Evolutionary conservation across 2,113 vertebrate genomes (phyloP), one percentile per base, ranked within the genome.

Genomic region (Zeus faber): DNA sequence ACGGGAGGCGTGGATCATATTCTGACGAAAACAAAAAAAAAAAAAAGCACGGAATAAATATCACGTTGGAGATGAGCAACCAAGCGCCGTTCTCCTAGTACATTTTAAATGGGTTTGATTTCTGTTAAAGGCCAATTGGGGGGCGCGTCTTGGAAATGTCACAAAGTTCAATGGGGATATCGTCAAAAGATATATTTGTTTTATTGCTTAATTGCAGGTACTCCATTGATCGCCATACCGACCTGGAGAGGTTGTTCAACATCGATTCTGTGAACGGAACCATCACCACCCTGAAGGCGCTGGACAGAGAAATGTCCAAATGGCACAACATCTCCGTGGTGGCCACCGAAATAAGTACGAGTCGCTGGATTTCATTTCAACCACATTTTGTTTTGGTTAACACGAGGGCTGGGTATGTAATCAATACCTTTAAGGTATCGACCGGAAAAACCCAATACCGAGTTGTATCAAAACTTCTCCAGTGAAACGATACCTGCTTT

Each of bases 291-390:
- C 77, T 94, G 58, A 96, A 96, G 62, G 46, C 90, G 0, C 91
- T 99, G 72, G 96, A 99, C 67, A 88, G 96, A 47, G 96, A 99
- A 79, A 92, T 91, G 54, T 92, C 85, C 49, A 91, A 93, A 20
- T 99, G 96, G 96, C 93, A 98, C 77, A 99, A 99, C 50, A 93
- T 99, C 63, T 95, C 95, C 0, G 70, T 99, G 47, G 91, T 93
- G 76, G 96, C 96, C 35, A 93, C 92, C 13, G 96, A 99, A 89
- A 93, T 94, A 78, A 94, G 96, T 99, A 86, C 87, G 20, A 33
- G 9, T 27, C 6, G n/a, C n/a, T n/a, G n/a, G n/a, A n/a, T n/a
- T n/a, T n/a, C n/a, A n/a, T n/a, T n/a, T n/a, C n/a, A n/a, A n/a
- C n/a, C n/a, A n/a, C n/a, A n/a, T n/a, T n/a, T n/a, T n/a, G n/a